phyloP scores from a whole-genome alignment of 1,140 invertebrate species.

The Armadillidium nasatum region DNA sequence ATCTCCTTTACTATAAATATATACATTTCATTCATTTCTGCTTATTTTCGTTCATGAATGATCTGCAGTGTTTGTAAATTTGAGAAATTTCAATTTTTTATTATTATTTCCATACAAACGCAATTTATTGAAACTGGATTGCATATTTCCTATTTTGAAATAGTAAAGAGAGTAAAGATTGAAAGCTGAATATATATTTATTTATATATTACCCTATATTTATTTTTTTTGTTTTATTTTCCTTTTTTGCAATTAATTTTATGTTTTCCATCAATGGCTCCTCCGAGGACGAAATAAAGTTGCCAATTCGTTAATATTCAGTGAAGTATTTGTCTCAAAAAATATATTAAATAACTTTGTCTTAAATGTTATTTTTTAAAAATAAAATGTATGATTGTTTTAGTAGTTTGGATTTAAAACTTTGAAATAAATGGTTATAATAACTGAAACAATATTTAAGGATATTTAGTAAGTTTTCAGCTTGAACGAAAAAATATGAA shows the following conservation, averaged over 20 bases:
- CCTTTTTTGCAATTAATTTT: neutral
- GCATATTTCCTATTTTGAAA: neutral
- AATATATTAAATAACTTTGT: no score
- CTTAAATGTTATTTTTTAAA: no score
- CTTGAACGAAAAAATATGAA: neutral
- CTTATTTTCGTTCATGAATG: slow-evolving; percentile 8
- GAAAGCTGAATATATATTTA: neutral
- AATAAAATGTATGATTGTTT: no score
- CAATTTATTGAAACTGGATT: no score
- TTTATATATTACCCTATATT: neutral
- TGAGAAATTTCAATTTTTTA: no score
- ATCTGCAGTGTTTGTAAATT: neutral
- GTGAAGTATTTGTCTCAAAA: no score
- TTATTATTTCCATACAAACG: no score
- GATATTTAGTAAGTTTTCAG: no score
- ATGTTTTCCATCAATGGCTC: slow-evolving; percentile 6
- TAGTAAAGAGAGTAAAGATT: neutral
- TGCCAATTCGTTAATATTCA: neutral
- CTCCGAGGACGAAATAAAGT: neutral
- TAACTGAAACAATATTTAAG: no score
- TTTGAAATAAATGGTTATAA: no score
- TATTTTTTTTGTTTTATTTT: slow-evolving; percentile 2
- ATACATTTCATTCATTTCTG: neutral
- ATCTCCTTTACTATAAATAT: neutral
- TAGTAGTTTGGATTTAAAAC: no score